Base-by-base conservation (phyloP, 2,888 invertebrate genomes). In the Palloptera scutellata region DNA sequence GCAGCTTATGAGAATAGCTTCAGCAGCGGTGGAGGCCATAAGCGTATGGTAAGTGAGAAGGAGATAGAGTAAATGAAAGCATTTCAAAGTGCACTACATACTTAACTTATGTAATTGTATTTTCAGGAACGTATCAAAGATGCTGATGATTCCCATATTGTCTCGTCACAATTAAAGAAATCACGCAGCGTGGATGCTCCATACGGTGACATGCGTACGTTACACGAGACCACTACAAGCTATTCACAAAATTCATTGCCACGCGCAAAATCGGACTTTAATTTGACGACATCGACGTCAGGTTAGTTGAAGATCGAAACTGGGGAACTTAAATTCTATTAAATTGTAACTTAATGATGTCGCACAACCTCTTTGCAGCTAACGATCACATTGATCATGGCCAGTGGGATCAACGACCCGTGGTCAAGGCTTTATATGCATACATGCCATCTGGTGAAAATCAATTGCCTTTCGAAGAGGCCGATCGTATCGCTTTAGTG, bases 401-500 rank as follows among this genome's bases (percentile, higher is more conserved):
- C 45, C 78, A 79, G 45, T 87, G 88, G 85, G 90, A 92, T 79
- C 92, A 93, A 76, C 90, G 92, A 13, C 91, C 92, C 8, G 86
- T 95, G 63, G 95, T 93, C 0, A 88, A 93, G 72, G 95, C 96
- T 11, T 87, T 96, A 48, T 96, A 96, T 82, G 94, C 95, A 15
- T 97, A 97, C 84, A 89, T 94, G 69, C 95, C 95, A 45, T 89
- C 87, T 85, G 94, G 95, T 8, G 96, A 96, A 81, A 96, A 95
- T 86, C 96, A 97, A 85, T 88, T 97, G 70, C 93, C 93, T 81
- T 97, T 97, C 86, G 91, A 92, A 72, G 95, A 96, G 86, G 95
- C 95, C 71, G 97, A 97, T 84, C 88, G 93, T 69, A 91, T 97
- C 66, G 92, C 94, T 9, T 85, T 96, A 72, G 91, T 96, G 77